Evolutionary conservation across 2,888 invertebrate genomes (phyloP).

Genomic region (Biston betularia): DNA sequence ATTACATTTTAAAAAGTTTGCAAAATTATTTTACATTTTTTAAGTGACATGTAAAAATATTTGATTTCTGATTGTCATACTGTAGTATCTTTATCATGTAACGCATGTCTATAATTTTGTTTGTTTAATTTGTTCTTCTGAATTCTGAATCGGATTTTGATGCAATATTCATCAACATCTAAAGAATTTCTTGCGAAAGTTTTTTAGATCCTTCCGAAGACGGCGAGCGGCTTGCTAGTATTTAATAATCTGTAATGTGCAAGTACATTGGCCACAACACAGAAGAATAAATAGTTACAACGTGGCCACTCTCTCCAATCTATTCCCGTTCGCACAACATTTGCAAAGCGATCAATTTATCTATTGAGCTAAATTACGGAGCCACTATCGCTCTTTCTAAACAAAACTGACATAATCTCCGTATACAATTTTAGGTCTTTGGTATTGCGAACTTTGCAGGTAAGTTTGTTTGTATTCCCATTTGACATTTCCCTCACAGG

Average conservation of each 20-base stretch:
- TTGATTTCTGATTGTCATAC: too few relatives aligned
- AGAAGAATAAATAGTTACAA: not conserved
- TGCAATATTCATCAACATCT: too few relatives aligned
- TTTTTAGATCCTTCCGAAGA: too few relatives aligned
- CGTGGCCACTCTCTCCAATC: conserved; percentile 30
- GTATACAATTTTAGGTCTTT: not conserved
- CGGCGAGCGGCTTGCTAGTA: too few relatives aligned
- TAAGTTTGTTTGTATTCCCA: conserved; percentile 44
- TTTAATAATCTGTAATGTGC: not conserved
- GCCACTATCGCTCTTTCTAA: not conserved
- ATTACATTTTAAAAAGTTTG: too few relatives aligned
- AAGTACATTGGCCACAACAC: conserved; percentile 2
- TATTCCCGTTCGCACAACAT: conserved; percentile 48
- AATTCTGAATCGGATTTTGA: too few relatives aligned
- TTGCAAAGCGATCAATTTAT: conserved; percentile 14
- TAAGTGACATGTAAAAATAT: too few relatives aligned
- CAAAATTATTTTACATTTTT: too few relatives aligned
- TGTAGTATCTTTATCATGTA: too few relatives aligned
- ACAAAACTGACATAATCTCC: not conserved
- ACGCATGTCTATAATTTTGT: too few relatives aligned
- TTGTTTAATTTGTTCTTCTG: too few relatives aligned
- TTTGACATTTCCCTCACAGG: conserved; percentile 51
- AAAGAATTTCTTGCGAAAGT: too few relatives aligned
- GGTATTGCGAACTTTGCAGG: not conserved
- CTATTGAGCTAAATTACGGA: not conserved